phyloP scores from a whole-genome alignment of 2,797 vertebrate species.

The Hyperoplus immaculatus region DNA sequence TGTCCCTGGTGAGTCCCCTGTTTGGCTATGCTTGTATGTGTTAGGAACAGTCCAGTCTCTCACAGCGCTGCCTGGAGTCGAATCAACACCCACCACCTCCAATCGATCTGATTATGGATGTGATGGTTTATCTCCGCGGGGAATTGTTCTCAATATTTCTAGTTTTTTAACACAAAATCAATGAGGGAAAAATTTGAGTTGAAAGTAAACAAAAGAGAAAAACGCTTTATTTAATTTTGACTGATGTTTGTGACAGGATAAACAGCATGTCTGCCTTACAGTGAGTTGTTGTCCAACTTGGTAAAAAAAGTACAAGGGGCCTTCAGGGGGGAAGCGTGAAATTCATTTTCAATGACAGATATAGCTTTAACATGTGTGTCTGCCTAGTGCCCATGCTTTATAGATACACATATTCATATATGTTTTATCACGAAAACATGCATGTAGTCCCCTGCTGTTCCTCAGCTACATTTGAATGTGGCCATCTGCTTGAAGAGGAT shows the following conservation, averaged over 20 bases:
- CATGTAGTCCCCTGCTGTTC: not conserved
- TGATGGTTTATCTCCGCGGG: slow-evolving; percentile 13
- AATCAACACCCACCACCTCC: slow-evolving; percentile 20
- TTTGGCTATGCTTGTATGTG: slow-evolving; percentile 20
- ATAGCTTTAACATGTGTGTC: slow-evolving; percentile 10
- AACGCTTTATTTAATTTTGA: slow-evolving; percentile 28
- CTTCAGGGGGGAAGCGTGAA: slow-evolving; percentile 2
- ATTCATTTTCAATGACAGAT: not conserved
- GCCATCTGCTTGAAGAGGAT: slow-evolving; percentile 58
- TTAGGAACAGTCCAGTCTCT: slow-evolving; percentile 8
- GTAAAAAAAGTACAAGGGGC: not conserved
- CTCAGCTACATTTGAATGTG: slow-evolving; percentile 43
- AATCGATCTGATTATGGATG: slow-evolving; percentile 23
- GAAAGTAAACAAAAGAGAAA: slow-evolving; percentile 18
- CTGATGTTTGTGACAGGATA: slow-evolving; percentile 15
- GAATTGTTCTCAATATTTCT: slow-evolving; percentile 14
- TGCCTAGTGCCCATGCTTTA: not conserved
- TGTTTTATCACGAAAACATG: slow-evolving; percentile 15
- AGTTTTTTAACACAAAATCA: not conserved
- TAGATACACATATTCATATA: not conserved
- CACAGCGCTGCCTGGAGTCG: slow-evolving; percentile 32
- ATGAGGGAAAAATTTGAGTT: slow-evolving; percentile 15
- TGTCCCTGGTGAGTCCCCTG: slow-evolving; percentile 43
- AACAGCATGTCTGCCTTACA: slow-evolving; percentile 18
- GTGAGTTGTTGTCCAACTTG: slow-evolving; percentile 5